Evolutionary conservation across 2,797 vertebrate genomes (phyloP), one percentile per base, ranked within the genome.

Genomic region (Brachyrhaphis roseni): DNA sequence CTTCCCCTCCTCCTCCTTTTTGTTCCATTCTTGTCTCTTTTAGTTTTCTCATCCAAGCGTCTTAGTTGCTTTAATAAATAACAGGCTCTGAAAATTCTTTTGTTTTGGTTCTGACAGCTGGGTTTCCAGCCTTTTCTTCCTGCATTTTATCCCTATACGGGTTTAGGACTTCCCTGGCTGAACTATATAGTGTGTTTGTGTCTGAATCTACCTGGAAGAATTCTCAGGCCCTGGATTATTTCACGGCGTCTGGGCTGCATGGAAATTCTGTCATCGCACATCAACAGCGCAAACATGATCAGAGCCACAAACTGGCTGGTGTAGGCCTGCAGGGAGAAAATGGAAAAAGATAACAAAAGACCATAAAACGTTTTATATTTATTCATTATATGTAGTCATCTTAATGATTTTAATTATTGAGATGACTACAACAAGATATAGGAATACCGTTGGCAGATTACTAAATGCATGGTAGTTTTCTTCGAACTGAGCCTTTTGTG

Each of bases 251-350:
- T 95, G n/a, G 97, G 96, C 93, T 99, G 98, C 96, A 99, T 95
- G 31, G 98, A 99, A 90, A 99, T 99, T 75, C 98, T 95, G 93
- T 99, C 98, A 1, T 98, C 98, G 1, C 98, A 98, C 97, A 99
- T 98, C 96, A 99, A 93, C 71, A 99, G 96, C 0, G 98, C 98
- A 83, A 99, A 99, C 98, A 99, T 99, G 93, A 98, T 96, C 46
- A 99, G 93, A 3, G 98, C 97, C 82, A 99, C 98, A 77, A 99
- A 99, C 94, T 99, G 98, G 93, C 98, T 99, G 82, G 97, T 99
- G 80, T 99, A 99, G 23, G 98, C 98, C 98, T 99, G 91, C 28
- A 75, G 10, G 83, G 11, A 74, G n/a, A 26, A 78, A 62, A 28
- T 78, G 26, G 5, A 4, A n/a, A 34, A 47, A 23, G 55, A 34